Percentiles rank a stretch among this genome's conserved stretches.
These are phyloP conservation scores for Styela clava DNA, from an alignment of 23 tunicate species.

Conservation along the genomic window DNA sequence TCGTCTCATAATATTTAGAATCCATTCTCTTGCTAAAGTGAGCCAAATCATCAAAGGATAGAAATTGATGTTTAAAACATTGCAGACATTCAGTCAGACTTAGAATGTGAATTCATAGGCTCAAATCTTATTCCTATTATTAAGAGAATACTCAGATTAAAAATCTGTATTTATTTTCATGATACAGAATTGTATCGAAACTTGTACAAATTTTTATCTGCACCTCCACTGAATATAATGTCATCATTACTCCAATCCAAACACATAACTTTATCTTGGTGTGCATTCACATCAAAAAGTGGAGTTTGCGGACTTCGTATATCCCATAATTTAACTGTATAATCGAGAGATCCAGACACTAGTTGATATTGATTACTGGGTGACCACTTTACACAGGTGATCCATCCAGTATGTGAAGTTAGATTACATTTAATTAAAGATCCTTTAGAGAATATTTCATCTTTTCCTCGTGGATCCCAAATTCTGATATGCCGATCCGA, in stretches of 20 bases:
- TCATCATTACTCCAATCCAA: constrained; percentile 65
- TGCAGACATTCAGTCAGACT: no score
- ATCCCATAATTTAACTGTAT: constrained; percentile 90
- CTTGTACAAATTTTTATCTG: constrained; percentile 51
- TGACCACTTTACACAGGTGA: constrained; percentile 84
- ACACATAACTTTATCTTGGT: constrained; percentile 83
- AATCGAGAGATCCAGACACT: constrained; percentile 83
- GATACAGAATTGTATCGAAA: neutral
- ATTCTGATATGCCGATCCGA: constrained; percentile 85
- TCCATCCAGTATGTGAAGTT: constrained; percentile 83
- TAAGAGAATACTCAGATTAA: no score
- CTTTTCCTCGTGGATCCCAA: constrained; percentile 86
- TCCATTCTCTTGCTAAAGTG: no score
- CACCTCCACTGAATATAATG: constrained; percentile 65
- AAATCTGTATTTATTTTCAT: no score
- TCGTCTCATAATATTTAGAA: no score
- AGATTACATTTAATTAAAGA: constrained; percentile 60
- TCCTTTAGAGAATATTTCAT: constrained; percentile 27
- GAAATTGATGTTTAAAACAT: no score
- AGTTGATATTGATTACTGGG: constrained; percentile 39
- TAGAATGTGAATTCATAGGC: no score
- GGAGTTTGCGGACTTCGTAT: constrained; percentile 84
- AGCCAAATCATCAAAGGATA: no score
- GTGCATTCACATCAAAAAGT: constrained; percentile 69
- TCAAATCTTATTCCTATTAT: no score